phyloP scores from a whole-genome alignment of 2,113 vertebrate genomes.

The Ctenomys sociabilis region DNA sequence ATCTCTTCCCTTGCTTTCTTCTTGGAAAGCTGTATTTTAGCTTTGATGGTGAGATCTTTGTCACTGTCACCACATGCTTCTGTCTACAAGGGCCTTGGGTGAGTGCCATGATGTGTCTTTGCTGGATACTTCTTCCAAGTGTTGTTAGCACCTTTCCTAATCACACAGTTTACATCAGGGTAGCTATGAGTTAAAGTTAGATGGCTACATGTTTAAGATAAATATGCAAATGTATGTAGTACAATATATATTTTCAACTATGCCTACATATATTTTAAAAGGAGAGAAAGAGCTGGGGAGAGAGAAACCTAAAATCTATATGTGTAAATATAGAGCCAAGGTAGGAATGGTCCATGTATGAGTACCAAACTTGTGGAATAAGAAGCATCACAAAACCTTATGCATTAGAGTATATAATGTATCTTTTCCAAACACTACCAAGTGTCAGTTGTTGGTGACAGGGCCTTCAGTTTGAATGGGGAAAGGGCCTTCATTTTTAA shows the following conservation, averaged over 20 bases:
- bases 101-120: slow-evolving; percentile 35
- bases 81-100: slow-evolving; percentile 46
- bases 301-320: background rate
- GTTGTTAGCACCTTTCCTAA: slow-evolving; percentile 61
- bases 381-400: background rate
- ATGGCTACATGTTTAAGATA: slow-evolving; percentile 47
- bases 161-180: slow-evolving; percentile 56
- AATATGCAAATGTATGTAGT: slow-evolving; percentile 6
- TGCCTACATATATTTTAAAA: background rate
- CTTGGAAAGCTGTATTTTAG: slow-evolving; percentile 62
- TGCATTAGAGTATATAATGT: background rate
- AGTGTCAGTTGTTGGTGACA: background rate
- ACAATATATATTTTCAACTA: background rate
- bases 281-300: background rate
- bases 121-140: slow-evolving; percentile 23
- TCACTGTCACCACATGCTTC: slow-evolving; percentile 39
- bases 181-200: slow-evolving; percentile 47
- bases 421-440: background rate
- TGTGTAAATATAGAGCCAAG: background rate
- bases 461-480: background rate
- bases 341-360: background rate
- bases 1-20: background rate
- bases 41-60: slow-evolving; percentile 62
- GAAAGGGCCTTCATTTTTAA: slow-evolving; percentile 29
- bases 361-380: background rate